Evolutionary conservation across 2,797 vertebrate species (phyloP).

Genomic region (Amblyopsis hoosieri): DNA sequence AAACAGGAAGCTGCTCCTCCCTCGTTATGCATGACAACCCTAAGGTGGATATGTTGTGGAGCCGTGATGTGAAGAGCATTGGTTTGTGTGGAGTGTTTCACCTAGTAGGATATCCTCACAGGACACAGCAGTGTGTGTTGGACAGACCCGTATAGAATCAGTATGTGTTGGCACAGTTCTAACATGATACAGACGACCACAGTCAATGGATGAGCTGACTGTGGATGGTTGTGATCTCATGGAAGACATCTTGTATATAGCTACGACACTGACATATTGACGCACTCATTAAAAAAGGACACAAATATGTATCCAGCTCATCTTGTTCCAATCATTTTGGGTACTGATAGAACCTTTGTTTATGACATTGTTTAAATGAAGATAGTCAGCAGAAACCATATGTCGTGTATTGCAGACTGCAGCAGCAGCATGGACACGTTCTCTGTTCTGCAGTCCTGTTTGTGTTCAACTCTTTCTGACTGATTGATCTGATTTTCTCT

Average conservation of each 20-base stretch:
- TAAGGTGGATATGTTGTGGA: conserved; percentile 44
- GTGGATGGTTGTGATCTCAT: not conserved
- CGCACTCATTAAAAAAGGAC: conserved; percentile 11
- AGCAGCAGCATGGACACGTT: conserved; percentile 13
- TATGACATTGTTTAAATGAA: not conserved
- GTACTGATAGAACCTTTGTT: not conserved
- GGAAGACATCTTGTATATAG: not conserved
- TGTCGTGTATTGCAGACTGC: not conserved
- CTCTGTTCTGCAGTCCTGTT: conserved; percentile 35
- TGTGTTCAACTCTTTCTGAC: conserved; percentile 30
- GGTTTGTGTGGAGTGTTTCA: conserved; percentile 36
- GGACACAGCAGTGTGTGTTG: conserved; percentile 11
- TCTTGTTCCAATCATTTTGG: not conserved
- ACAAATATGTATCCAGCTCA: conserved; percentile 12
- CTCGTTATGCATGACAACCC: conserved; percentile 38
- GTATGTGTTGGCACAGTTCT: conserved; percentile 4
- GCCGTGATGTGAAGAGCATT: conserved; percentile 27
- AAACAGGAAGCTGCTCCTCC: conserved; percentile 77
- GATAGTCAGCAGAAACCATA: not conserved
- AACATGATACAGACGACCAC: too few relatives aligned
- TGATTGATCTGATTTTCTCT: conserved; percentile 47
- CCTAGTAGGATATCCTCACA: conserved; percentile 63
- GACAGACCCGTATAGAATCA: conserved; percentile 38
- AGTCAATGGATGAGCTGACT: conserved; percentile 11
- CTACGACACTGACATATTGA: conserved; percentile 12